Percentiles rank a stretch among this genome's conserved stretches.
Evolutionary conservation across 2,797 vertebrate genomes (phyloP).

Genomic region (Neoniphon sammara): DNA sequence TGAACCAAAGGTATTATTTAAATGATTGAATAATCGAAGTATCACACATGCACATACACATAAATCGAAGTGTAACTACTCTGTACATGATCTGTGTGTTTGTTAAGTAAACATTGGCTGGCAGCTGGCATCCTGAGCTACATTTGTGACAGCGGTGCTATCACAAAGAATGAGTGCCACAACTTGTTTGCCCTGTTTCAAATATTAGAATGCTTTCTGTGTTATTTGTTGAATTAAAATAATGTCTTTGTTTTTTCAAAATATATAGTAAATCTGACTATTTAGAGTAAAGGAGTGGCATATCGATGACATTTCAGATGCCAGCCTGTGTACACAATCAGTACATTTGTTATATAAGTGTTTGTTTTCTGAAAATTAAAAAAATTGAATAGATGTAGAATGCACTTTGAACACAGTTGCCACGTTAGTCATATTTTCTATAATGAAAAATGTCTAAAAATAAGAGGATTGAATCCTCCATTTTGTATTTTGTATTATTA

Average conservation of each 20-base stretch:
- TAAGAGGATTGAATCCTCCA: slow-evolving; percentile 71
- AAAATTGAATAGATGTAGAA: slow-evolving; percentile 70
- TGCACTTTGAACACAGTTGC: slow-evolving; percentile 78
- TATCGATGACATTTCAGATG: slow-evolving; percentile 15
- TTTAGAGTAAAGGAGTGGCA: slow-evolving; percentile 15
- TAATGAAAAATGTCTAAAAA: slow-evolving; percentile 62
- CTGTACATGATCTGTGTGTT: slow-evolving; percentile 39
- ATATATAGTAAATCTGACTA: slow-evolving; percentile 37
- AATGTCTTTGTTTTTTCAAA: slow-evolving; percentile 17
- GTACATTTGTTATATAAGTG: slow-evolving; percentile 51
- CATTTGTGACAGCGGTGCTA: slow-evolving; percentile 57
- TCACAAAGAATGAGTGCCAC: slow-evolving; percentile 35
- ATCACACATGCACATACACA: slow-evolving; percentile 9
- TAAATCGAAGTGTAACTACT: slow-evolving; percentile 40
- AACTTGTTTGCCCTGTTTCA: slow-evolving; percentile 38
- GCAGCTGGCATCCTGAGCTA: slow-evolving; percentile 17
- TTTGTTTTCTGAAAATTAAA: slow-evolving; percentile 49
- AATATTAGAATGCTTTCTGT: slow-evolving; percentile 28
- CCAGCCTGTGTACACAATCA: slow-evolving; percentile 17
- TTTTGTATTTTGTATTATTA: slow-evolving; percentile 63
- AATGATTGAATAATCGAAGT: slow-evolving; percentile 23
- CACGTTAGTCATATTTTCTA: slow-evolving; percentile 62
- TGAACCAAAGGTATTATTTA: slow-evolving; percentile 43
- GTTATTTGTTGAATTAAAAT: slow-evolving; percentile 20
- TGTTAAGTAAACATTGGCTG: slow-evolving; percentile 31